Evolutionary conservation across 2,113 vertebrate genomes (phyloP).

Genomic region (Xiphias gladius): DNA sequence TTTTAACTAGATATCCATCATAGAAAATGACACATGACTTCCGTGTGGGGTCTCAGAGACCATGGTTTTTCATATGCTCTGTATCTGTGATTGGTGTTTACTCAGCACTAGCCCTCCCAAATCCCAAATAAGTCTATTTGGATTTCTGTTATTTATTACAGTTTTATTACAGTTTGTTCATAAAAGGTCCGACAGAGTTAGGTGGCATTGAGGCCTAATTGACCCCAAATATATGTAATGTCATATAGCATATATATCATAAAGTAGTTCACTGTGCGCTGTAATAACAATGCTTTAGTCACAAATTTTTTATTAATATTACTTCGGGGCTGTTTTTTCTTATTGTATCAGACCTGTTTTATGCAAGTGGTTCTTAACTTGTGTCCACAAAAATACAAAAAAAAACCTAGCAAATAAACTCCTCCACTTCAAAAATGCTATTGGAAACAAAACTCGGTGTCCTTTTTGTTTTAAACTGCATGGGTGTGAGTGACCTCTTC

Average conservation of each 20-base stretch:
- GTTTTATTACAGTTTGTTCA: background rate
- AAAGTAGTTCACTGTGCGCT: background rate
- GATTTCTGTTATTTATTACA: background rate
- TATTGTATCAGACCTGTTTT: background rate
- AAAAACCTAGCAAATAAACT: background rate
- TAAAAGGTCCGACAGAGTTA: background rate
- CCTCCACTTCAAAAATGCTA: constrained; percentile 24
- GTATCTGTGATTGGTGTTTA: background rate
- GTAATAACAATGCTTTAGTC: background rate
- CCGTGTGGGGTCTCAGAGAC: background rate
- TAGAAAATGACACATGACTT: background rate
- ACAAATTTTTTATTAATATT: background rate
- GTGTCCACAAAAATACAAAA: background rate
- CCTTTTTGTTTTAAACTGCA: background rate
- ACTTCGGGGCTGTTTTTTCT: constrained; percentile 11
- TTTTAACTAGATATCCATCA: background rate
- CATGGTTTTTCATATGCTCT: background rate
- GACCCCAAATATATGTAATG: background rate
- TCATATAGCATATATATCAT: background rate
- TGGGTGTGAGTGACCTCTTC: constrained; percentile 4
- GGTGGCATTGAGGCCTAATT: background rate
- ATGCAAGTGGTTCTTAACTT: constrained; percentile 2
- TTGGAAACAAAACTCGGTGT: background rate
- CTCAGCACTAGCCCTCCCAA: background rate
- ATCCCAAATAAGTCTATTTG: background rate